Evolutionary conservation across 2,113 vertebrate genomes (phyloP), one percentile per base, ranked within the genome.

Genomic region (Brachyistius frenatus): DNA sequence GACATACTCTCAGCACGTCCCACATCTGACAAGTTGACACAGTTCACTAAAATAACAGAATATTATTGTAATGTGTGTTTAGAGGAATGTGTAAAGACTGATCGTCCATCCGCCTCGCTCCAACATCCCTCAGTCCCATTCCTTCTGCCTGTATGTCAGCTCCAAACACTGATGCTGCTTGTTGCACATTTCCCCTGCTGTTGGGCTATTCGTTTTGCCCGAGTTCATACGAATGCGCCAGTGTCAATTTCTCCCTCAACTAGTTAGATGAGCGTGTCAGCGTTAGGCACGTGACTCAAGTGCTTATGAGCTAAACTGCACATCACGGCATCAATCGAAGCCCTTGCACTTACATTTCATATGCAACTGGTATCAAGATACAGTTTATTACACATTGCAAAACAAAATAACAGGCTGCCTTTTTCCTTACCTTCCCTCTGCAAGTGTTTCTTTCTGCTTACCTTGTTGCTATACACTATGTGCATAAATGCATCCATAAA

Each of bases 121-220:
- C 41, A 50, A 15, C 70, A 49, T 73, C 81, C 71, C 78, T 54
- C 55, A 64, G 53, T 49, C 66, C 67, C 78, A 55, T 39, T n/a
- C 54, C 66, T 55, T 73, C 70, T 60, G 54, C 49, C 68, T 75
- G 61, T 15, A 39, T 2, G 61, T 80, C 72, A 77, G 14, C 76
- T 78, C 62, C 55, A 80, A 86, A 90, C 80, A 83, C 46, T 5
- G 62, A 86, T 49, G 79, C 66, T 61, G 67, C 78, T 68, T 72
- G 76, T 74, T 75, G 75, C 50, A 60, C 74, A 85, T 77, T 66
- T 53, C 81, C 86, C 56, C 41, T 73, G 78, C 56, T 71, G 79
- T 73, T 23, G 7, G 77, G 55, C 60, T 30, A 74, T 87, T 91
- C 86, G 83, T 83, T 88, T 86, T 80, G 74, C 49, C 70, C 36